Evolutionary conservation across 2,797 vertebrate species (phyloP).

Genomic region (Tokudaia tokunoshimensis): DNA sequence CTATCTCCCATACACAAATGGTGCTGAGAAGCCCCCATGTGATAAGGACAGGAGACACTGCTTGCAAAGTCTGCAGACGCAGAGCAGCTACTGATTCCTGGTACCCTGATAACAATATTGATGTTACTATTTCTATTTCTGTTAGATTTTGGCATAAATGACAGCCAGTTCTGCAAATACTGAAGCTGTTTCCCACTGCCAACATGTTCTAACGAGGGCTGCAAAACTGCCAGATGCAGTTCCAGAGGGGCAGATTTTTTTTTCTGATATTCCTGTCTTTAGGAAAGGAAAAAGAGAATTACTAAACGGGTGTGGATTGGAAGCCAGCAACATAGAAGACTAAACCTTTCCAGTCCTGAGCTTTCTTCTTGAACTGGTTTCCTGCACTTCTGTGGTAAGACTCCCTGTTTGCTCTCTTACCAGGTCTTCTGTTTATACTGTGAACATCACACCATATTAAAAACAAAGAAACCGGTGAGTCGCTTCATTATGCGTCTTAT

Average conservation of each 20-base stretch:
- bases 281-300: constrained; percentile 9
- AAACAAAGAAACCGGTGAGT: neutral
- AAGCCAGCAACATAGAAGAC: neutral
- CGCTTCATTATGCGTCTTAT: neutral
- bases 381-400: neutral
- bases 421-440: constrained; percentile 1
- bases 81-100: neutral
- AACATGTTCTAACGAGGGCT: constrained; percentile 71
- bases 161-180: constrained; percentile 62
- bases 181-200: constrained; percentile 58
- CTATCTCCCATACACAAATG: neutral
- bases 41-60: neutral
- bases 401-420: neutral
- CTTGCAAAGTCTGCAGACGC: neutral
- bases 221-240: constrained; percentile 66
- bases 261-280: constrained; percentile 51
- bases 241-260: constrained; percentile 27
- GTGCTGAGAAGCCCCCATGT: neutral
- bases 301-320: neutral
- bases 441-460: neutral
- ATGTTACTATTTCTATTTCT: constrained; percentile 66
- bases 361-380: neutral
- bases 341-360: neutral
- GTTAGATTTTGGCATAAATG: constrained; percentile 67
- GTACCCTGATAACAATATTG: neutral